Percentiles rank a stretch among this genome's conserved stretches.
Evolutionary conservation across 2,797 vertebrate species (phyloP).

Genomic region (Hemitrygon akajei): DNA sequence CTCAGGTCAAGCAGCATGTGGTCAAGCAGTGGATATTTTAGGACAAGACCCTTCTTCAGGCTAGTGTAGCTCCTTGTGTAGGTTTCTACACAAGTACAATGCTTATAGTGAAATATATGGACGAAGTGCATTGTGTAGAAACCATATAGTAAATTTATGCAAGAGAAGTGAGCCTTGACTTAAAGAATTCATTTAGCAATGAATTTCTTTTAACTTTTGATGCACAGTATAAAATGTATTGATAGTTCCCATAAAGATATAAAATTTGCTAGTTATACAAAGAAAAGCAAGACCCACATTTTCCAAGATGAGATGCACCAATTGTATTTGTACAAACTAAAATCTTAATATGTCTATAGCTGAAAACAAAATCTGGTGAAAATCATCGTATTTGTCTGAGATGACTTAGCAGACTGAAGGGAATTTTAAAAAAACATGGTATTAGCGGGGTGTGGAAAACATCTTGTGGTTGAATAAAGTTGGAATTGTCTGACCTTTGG

Average conservation of each 20-base stretch:
- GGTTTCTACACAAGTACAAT: no score
- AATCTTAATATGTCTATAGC: background rate
- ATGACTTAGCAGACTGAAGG: background rate
- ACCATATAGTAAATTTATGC: background rate
- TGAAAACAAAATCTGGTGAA: background rate
- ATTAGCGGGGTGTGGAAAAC: background rate
- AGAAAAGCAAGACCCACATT: background rate
- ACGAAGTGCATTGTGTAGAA: background rate
- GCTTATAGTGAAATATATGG: no score
- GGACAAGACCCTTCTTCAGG: no score
- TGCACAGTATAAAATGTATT: conserved; percentile 20
- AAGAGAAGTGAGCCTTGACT: background rate
- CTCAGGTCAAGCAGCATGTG: no score
- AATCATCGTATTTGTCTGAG: background rate
- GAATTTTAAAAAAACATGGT: background rate
- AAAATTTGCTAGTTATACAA: background rate
- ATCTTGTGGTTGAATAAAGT: background rate
- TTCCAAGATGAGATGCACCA: background rate
- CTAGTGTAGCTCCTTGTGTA: no score
- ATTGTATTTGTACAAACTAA: background rate
- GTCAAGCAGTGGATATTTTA: no score
- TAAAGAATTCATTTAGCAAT: background rate
- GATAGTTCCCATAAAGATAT: background rate
- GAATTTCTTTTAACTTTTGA: conserved; percentile 13
- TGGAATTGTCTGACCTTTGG: background rate